phyloP scores from a whole-genome alignment of 2,888 invertebrate genomes.

The Rhagonycha lutea region DNA sequence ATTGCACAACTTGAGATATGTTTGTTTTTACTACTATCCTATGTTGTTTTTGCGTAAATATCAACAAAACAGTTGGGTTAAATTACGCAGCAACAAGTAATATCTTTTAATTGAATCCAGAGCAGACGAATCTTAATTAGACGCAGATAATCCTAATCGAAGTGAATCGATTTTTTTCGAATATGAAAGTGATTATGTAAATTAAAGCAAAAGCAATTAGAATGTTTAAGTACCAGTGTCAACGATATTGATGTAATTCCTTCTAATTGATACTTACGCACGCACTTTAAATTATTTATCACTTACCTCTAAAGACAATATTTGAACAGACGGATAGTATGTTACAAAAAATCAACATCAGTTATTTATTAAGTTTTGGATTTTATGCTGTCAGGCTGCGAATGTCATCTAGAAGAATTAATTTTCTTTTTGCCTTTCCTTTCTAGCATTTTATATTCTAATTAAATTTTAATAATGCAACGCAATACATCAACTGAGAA shows the following conservation, averaged over 20 bases:
- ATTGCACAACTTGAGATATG: background rate
- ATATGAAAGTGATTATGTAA: background rate
- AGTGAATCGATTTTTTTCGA: background rate
- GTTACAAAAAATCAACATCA: background rate
- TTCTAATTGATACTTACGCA: background rate
- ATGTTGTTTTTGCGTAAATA: background rate
- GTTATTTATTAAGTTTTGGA: background rate
- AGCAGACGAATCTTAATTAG: background rate
- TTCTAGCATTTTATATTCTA: background rate
- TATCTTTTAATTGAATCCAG: background rate
- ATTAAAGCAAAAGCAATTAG: background rate
- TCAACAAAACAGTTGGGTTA: background rate
- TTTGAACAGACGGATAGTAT: background rate
- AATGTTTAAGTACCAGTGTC: background rate
- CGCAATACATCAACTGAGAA: background rate
- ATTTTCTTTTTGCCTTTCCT: background rate
- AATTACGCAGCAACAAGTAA: background rate
- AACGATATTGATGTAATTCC: background rate
- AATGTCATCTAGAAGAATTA: background rate
- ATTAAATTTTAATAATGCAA: background rate
- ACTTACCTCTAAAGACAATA: background rate
- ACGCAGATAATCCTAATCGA: background rate
- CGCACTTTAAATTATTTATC: background rate
- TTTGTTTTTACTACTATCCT: background rate
- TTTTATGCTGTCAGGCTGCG: background rate